Conservation (phyloP, 2,888 invertebrate species). For the Strigamia crassipes region DNA sequence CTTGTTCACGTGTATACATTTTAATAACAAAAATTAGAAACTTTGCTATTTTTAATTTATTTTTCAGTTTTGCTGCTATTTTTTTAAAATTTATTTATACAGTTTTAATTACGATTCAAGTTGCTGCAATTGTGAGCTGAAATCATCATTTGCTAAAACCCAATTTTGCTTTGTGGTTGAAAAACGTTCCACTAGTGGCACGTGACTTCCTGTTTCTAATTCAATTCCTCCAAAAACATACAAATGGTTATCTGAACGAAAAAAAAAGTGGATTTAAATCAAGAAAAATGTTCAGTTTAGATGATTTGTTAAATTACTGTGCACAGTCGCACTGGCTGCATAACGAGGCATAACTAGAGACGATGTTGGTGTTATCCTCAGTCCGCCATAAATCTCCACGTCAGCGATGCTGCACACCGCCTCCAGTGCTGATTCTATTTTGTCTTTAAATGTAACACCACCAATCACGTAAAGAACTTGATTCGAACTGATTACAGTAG, state of each 20-base stretch:
- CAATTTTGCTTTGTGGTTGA: background rate
- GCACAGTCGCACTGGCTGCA: background rate
- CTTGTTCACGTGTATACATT: too few relatives aligned
- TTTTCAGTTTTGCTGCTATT: background rate
- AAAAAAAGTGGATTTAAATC: background rate
- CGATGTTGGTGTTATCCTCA: background rate
- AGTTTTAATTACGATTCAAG: background rate
- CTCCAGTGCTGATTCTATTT: background rate
- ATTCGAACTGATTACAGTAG: background rate
- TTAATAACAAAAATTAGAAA: too few relatives aligned
- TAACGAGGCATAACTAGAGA: background rate
- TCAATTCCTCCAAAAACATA: constrained; percentile 20
- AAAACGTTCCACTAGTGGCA: background rate
- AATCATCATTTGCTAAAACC: background rate
- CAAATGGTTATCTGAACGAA: background rate
- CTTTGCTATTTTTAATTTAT: background rate
- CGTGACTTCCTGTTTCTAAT: background rate
- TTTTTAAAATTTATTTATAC: background rate
- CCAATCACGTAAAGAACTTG: background rate
- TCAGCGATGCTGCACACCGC: background rate
- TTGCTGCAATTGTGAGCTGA: background rate
- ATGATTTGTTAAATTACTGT: background rate
- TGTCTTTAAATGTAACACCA: background rate
- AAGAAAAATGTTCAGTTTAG: background rate
- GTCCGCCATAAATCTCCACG: background rate